Evolutionary conservation across 2,113 vertebrate genomes (phyloP).

Genomic region (Neogale vison): DNA sequence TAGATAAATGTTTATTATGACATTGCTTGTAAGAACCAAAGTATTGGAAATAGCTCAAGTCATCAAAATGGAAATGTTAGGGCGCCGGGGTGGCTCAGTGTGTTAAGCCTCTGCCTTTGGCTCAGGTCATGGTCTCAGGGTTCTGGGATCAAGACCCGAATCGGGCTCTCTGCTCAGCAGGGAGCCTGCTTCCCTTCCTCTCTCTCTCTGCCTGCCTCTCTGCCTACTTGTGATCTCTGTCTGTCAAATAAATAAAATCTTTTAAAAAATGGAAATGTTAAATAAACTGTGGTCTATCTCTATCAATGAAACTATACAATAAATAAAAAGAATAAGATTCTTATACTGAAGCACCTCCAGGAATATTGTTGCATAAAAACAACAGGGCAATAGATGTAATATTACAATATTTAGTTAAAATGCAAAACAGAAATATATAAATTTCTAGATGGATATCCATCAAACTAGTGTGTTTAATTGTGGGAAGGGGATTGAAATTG

Average conservation of each 20-base stretch:
- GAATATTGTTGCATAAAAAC: background rate
- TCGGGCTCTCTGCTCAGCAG: too few relatives aligned
- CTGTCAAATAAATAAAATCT: too few relatives aligned
- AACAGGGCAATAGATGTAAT: background rate
- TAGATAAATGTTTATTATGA: background rate
- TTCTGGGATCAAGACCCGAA: too few relatives aligned
- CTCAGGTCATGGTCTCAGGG: too few relatives aligned
- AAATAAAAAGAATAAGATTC: background rate
- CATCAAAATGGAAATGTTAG: background rate
- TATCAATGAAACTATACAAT: background rate
- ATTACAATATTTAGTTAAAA: constrained; percentile 28
- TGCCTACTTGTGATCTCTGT: too few relatives aligned
- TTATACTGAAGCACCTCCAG: background rate
- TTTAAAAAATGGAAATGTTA: background rate
- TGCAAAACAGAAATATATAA: background rate
- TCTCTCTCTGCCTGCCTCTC: too few relatives aligned
- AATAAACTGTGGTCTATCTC: background rate
- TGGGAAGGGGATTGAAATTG: background rate
- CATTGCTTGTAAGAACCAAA: constrained; percentile 1
- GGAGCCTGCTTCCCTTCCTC: too few relatives aligned
- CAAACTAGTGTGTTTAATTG: background rate
- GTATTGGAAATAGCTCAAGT: background rate
- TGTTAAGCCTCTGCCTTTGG: too few relatives aligned
- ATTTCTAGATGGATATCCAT: background rate
- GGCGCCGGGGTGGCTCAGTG: too few relatives aligned